phyloP scores from a whole-genome alignment of 2,888 invertebrate species.

The Chrysodeixis includens region DNA sequence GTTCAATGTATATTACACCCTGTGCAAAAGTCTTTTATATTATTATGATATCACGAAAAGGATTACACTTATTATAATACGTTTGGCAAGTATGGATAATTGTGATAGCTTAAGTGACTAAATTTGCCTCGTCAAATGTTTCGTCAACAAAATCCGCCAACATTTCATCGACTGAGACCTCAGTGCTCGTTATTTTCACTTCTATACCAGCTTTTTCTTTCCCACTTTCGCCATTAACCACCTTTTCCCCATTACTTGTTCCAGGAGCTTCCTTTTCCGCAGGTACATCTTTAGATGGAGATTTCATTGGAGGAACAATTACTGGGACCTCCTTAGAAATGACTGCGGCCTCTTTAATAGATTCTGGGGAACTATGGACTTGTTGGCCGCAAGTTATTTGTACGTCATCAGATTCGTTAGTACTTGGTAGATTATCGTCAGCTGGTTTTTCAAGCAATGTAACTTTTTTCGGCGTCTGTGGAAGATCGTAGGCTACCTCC shows the following conservation, averaged over 20 bases:
- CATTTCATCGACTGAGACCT: slow-evolving; percentile 80
- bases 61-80: slow-evolving; percentile 19
- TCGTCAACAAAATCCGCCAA: slow-evolving; percentile 86
- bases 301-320: no score
- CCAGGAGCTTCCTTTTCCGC: slow-evolving; percentile 57
- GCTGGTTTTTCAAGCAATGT: slow-evolving; percentile 74
- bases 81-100: slow-evolving; percentile 9
- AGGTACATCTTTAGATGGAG: slow-evolving; percentile 20
- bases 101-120: slow-evolving; percentile 41
- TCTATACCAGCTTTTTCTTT: slow-evolving; percentile 49
- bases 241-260: slow-evolving; percentile 63
- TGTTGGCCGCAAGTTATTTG: slow-evolving; percentile 83
- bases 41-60: neutral
- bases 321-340: slow-evolving; percentile 22
- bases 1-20: neutral
- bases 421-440: slow-evolving; percentile 78
- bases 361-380: slow-evolving; percentile 70
- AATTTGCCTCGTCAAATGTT: slow-evolving; percentile 70
- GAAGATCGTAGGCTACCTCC: slow-evolving; percentile 77
- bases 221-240: slow-evolving; percentile 46
- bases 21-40: neutral
- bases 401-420: slow-evolving; percentile 82
- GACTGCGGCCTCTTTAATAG: slow-evolving; percentile 25
- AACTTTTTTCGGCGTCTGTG: slow-evolving; percentile 66
- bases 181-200: slow-evolving; percentile 53